These are phyloP conservation scores for Mustelus asterias DNA, from an alignment of 2,113 vertebrate species.

Conservation along the genomic window DNA sequence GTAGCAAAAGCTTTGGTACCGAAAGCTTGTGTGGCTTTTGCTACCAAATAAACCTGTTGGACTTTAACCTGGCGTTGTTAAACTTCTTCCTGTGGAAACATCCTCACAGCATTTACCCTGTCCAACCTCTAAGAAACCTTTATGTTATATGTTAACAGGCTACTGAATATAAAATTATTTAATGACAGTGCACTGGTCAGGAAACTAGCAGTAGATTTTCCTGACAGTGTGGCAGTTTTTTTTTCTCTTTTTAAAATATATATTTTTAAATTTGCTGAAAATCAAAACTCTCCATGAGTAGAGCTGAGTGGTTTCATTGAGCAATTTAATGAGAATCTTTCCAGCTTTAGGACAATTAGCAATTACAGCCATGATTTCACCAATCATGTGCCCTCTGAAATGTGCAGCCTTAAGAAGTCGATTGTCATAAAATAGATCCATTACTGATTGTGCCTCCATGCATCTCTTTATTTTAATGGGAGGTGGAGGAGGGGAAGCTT, in stretches of 20 bases:
- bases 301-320: not conserved
- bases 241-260: too few species aligned
- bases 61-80: too few species aligned
- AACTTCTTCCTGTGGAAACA: too few species aligned
- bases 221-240: not conserved
- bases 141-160: not conserved
- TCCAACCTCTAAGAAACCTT: too few species aligned
- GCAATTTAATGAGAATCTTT: not conserved
- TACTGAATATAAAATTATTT: not conserved
- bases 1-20: too few species aligned
- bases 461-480: not conserved
- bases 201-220: not conserved
- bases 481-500: not conserved
- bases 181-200: not conserved
- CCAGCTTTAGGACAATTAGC: not conserved
- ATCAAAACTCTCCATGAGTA: not conserved
- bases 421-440: not conserved
- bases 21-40: too few species aligned
- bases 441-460: not conserved
- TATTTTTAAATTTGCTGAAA: not conserved
- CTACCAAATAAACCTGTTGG: too few species aligned
- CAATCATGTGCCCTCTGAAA: not conserved
- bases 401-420: not conserved
- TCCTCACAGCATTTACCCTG: too few species aligned
- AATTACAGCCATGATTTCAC: constrained; percentile 8